Evolutionary conservation across 2,113 vertebrate genomes (phyloP).

Genomic region (Suricata suricatta): DNA sequence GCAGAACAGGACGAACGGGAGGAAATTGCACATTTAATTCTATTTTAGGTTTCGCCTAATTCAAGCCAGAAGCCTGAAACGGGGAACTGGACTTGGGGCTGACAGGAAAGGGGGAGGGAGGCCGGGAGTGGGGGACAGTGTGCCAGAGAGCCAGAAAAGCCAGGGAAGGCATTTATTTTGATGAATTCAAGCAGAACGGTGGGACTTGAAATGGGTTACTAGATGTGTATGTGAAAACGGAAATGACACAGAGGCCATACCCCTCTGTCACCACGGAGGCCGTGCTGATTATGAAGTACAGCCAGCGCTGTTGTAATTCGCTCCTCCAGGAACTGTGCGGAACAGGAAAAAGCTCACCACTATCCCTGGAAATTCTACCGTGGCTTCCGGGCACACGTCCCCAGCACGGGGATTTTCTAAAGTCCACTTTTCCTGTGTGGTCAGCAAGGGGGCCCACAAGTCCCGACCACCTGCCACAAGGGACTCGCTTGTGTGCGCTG

Average conservation of each 20-base stretch:
- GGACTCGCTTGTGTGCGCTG: rapidly evolving
- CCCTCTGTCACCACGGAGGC: background rate
- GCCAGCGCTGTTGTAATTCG: background rate
- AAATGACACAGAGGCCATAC: conserved; percentile 28
- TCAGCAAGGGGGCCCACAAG: background rate
- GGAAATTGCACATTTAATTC: conserved; percentile 80
- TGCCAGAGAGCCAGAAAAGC: conserved; percentile 29
- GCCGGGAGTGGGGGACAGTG: background rate
- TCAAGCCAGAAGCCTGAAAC: conserved; percentile 79
- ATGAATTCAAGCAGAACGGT: conserved; percentile 65
- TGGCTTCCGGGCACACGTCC: background rate
- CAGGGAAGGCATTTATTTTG: conserved; percentile 54
- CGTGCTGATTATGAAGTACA: background rate
- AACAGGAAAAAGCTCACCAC: background rate
- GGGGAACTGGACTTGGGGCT: conserved; percentile 64
- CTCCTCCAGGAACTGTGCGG: background rate
- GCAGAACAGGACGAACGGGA: conserved; percentile 70
- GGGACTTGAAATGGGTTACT: conserved; percentile 43
- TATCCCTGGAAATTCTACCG: background rate
- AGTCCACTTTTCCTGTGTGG: background rate
- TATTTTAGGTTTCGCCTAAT: conserved; percentile 79
- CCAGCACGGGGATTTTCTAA: background rate
- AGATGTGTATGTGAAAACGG: conserved; percentile 20
- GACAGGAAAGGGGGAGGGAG: conserved; percentile 51
- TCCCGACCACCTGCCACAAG: background rate